Evolutionary conservation across 2,888 invertebrate species (phyloP).

Genomic region (Stenodema calcarata): DNA sequence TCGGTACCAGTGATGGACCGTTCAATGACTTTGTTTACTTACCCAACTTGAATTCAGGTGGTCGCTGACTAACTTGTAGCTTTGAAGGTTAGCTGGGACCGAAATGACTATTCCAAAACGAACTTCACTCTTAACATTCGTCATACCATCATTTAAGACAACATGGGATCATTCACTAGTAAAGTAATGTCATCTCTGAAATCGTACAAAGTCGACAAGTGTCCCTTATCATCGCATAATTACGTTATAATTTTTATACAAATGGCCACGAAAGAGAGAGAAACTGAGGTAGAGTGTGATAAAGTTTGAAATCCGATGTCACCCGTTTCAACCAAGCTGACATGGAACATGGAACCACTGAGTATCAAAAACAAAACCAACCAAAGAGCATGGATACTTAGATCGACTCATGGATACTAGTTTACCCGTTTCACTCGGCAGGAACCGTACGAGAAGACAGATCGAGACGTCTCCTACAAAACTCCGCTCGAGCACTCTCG

Average conservation of each 20-base stretch:
- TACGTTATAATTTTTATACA: not conserved
- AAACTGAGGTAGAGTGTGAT: not conserved
- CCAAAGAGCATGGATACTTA: too few relatives aligned
- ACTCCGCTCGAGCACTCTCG: too few relatives aligned
- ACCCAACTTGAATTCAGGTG: too few relatives aligned
- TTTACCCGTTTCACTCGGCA: too few relatives aligned
- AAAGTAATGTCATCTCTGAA: not conserved
- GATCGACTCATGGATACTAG: too few relatives aligned
- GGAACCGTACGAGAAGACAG: too few relatives aligned
- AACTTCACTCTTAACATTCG: not conserved
- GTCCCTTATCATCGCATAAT: not conserved
- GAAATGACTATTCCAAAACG: too few relatives aligned
- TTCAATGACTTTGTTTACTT: too few relatives aligned
- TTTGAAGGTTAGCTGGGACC: not conserved
- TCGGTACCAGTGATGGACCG: too few relatives aligned
- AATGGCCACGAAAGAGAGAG: not conserved
- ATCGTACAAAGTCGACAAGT: not conserved
- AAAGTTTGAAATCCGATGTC: not conserved
- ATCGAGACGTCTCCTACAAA: too few relatives aligned
- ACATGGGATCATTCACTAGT: not conserved
- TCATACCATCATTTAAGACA: not conserved
- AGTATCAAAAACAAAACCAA: too few relatives aligned
- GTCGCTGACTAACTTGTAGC: too few relatives aligned
- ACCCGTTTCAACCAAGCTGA: not conserved
- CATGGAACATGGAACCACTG: not conserved